Base-by-base conservation (phyloP, 2,113 vertebrate genomes). In the Cynocephalus volans region DNA sequence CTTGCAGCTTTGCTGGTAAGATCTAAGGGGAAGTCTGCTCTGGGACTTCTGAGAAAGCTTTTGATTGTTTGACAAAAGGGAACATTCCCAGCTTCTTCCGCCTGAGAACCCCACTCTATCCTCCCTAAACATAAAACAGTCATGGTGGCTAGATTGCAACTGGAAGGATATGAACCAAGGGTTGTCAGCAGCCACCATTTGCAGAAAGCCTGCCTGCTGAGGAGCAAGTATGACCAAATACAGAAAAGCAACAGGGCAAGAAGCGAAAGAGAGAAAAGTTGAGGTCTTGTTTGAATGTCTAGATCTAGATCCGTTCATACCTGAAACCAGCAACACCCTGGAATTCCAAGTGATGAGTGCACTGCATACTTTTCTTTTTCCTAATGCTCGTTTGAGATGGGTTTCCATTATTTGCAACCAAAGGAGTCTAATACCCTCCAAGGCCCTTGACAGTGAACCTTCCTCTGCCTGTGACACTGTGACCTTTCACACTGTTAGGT, bases 11-110 rank as follows among this genome's bases (percentile, higher is more conserved):
- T 82, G 65, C 33, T 41, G 31, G 5, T 12, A 70, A 85, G 72
- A 65, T 58, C 15, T 56, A 45, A 56, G 48, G 10, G 54, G 48
- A 82, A 77, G 50, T 58, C 33, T 64, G 33, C 48, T 60, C 12
- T 60, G 33, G 64, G 65, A n/a, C 64, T 90, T 92, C 93, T 76
- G 58, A 85, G 94, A 89, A 92, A 58, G 19, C 1, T 88, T 56
- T 75, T 60, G 17, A 4, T 62, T 75, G 76, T 90, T 58, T 36
- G 4, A 69, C 31, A 41, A 48, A 81, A 92, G 83, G 73, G 50
- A 70, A 82, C 12, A 67, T 33, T 45, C 19, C 8, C 31, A 70
- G 14, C 50, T 67, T 89, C 41, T 54, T 64, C 50, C 9, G 4
- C 6, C 18, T 8, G 64, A 41, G n/a, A 45, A 64, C 54, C 24